A percentile compares a stretch with the other conserved stretches of the same genome.
phyloP scores from a whole-genome alignment of 1,140 invertebrate genomes.

The Eufriesea mexicana region DNA sequence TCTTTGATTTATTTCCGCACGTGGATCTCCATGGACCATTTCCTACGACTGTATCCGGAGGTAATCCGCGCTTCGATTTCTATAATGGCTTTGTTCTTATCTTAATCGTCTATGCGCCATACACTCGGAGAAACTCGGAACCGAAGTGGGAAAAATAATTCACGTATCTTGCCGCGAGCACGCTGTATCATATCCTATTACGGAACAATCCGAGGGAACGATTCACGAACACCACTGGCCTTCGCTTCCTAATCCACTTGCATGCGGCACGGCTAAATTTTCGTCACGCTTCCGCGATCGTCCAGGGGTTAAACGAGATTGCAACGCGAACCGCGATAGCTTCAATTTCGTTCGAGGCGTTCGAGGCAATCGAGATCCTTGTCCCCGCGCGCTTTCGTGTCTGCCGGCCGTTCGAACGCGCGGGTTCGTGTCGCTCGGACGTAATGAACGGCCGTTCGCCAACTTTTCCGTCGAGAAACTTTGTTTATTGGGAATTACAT shows the following conservation, averaged over 20 bases:
- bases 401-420: not conserved
- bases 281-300: conserved; percentile 14
- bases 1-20: no score
- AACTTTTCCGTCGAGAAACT: conserved; percentile 37
- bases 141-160: not conserved
- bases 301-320: conserved; percentile 12
- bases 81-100: not conserved
- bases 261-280: not conserved
- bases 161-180: not conserved
- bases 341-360: conserved; percentile 28
- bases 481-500: conserved; percentile 46
- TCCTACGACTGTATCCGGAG: no score
- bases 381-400: conserved; percentile 16
- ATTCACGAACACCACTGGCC: not conserved
- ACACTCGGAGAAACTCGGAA: not conserved
- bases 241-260: not conserved
- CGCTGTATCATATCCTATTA: not conserved
- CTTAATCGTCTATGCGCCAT: not conserved
- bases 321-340: not conserved
- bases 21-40: no score
- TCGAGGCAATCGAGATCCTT: not conserved
- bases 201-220: not conserved
- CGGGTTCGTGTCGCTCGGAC: conserved; percentile 8
- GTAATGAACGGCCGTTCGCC: conserved; percentile 25
- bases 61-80: no score